These are phyloP conservation scores for Craseonycteris thonglongyai DNA, from an alignment of 2,113 vertebrate species.

Conservation along the genomic window DNA sequence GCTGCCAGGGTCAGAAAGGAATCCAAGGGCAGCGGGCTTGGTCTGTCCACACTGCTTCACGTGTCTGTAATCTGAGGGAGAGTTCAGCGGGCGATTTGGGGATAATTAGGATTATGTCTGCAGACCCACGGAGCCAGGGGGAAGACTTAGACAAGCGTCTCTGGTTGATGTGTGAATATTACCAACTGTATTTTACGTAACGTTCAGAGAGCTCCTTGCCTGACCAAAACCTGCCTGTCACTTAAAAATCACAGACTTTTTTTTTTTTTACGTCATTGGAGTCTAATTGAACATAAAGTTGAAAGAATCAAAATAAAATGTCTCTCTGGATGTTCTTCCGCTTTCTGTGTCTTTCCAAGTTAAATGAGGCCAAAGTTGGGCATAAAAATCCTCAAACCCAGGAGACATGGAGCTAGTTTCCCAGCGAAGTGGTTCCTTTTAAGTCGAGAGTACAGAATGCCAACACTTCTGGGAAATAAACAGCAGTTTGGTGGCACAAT, in stretches of 20 bases:
- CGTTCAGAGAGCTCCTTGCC: neutral
- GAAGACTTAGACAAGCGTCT: neutral
- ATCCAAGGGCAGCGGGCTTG: neutral
- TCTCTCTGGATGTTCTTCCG: neutral
- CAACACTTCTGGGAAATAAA: constrained; percentile 67
- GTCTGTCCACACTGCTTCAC: neutral
- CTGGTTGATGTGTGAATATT: neutral
- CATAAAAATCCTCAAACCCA: constrained; percentile 41
- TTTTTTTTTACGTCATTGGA: constrained; percentile 32
- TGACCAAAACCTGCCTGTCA: neutral
- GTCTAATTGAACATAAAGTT: neutral
- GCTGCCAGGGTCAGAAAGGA: neutral
- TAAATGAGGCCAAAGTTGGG: constrained; percentile 73
- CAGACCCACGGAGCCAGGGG: neutral
- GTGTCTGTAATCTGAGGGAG: neutral
- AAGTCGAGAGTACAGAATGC: constrained; percentile 66
- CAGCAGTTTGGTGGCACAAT: constrained; percentile 68
- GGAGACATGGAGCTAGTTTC: constrained; percentile 58
- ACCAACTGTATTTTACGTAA: neutral
- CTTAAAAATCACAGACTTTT: constrained; percentile 58
- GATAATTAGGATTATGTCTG: constrained; percentile 29
- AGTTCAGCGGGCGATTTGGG: neutral
- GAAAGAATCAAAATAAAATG: constrained; percentile 13
- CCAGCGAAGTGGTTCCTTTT: constrained; percentile 75
- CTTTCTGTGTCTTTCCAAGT: constrained; percentile 48